A percentile compares a stretch with the other conserved stretches of the same genome.
Conservation (phyloP, 1,140 invertebrate species). For the Coenobita brevimanus region DNA sequence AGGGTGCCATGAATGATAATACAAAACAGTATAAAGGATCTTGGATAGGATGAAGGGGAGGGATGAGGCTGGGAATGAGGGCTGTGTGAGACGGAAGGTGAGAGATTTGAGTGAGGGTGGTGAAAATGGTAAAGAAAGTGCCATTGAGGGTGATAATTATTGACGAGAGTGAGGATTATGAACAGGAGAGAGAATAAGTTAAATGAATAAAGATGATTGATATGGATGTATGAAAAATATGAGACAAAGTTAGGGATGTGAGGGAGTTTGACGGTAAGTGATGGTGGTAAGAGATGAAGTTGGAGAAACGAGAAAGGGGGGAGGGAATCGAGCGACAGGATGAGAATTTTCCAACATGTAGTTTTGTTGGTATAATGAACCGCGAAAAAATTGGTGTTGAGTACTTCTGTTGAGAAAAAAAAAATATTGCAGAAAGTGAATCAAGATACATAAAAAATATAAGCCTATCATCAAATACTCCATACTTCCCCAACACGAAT, state of each 20-base stretch:
- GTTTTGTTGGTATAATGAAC: no score
- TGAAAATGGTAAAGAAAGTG: neutral
- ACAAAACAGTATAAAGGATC: neutral
- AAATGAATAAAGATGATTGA: neutral
- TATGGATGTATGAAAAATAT: neutral
- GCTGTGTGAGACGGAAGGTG: neutral
- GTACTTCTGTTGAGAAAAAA: no score
- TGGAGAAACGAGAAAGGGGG: no score
- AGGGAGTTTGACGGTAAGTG: neutral
- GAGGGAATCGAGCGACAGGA: no score
- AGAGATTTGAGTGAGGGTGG: neutral
- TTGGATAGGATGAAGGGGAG: neutral
- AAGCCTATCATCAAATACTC: no score
- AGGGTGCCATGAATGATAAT: neutral
- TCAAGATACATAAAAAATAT: no score
- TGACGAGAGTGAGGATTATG: neutral
- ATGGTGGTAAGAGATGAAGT: neutral
- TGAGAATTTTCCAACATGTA: no score
- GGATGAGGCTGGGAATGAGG: neutral
- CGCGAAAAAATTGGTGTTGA: no score
- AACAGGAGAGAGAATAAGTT: neutral
- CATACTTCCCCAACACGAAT: no score
- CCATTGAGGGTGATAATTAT: neutral
- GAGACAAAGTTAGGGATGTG: neutral
- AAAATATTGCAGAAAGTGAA: no score